These are phyloP conservation scores for Agonum fuliginosum DNA, from an alignment of 2,888 invertebrate genomes.

Conservation along the genomic window DNA sequence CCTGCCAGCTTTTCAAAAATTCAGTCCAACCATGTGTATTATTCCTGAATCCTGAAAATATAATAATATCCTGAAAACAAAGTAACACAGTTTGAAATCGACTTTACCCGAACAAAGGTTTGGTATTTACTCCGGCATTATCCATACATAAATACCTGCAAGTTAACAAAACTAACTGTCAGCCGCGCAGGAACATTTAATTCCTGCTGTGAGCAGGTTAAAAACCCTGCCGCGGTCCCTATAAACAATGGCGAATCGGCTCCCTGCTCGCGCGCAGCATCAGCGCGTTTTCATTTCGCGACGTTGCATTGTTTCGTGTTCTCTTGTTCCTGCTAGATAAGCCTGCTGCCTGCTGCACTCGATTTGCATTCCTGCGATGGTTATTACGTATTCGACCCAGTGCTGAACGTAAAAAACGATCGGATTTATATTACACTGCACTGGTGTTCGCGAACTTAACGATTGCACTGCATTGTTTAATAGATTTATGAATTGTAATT, in stretches of 20 bases:
- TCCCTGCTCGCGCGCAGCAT: not conserved
- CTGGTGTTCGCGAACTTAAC: conserved; percentile 26
- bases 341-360: conserved; percentile 40
- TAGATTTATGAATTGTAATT: conserved; percentile 51
- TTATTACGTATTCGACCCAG: conserved; percentile 47
- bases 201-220: conserved; percentile 34
- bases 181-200: conserved; percentile 19
- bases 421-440: not conserved
- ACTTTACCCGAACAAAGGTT: not conserved
- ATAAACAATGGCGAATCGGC: conserved; percentile 1
- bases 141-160: not conserved
- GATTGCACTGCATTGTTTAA: conserved; percentile 26
- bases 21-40: too few relatives aligned
- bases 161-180: conserved; percentile 20
- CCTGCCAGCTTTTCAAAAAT: too few relatives aligned
- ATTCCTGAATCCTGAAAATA: too few relatives aligned
- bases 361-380: conserved; percentile 55
- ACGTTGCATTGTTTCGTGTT: conserved; percentile 37
- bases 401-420: conserved; percentile 33
- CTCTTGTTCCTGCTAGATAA: conserved; percentile 36
- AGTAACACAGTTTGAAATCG: too few relatives aligned
- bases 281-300: conserved; percentile 14
- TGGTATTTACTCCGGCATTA: not conserved
- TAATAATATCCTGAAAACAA: too few relatives aligned
- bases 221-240: conserved; percentile 20